Conservation (phyloP, 2,113 vertebrate species). For the Antigone vipio region DNA sequence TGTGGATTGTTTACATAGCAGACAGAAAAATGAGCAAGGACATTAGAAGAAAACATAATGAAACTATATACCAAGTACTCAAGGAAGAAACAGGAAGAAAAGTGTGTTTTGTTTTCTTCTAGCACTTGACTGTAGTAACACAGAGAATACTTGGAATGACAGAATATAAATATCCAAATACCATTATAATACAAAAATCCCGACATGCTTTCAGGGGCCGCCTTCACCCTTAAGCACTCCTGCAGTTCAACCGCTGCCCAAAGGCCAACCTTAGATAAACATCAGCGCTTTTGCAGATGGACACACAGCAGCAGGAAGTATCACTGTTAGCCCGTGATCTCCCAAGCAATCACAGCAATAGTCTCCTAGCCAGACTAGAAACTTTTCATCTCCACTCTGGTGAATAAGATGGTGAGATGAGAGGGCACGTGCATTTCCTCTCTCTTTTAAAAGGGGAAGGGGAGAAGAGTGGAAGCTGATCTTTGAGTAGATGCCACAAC, state of each 20-base stretch:
- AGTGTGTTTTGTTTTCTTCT: neutral
- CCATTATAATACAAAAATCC: neutral
- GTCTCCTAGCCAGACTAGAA: fast-evolving
- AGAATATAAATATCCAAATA: neutral
- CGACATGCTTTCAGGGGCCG: neutral
- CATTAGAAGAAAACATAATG: neutral
- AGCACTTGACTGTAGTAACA: neutral
- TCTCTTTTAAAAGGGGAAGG: neutral
- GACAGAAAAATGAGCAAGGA: slow-evolving; percentile 42
- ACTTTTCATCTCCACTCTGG: neutral
- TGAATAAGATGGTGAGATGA: neutral
- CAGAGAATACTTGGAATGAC: neutral
- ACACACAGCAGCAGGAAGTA: neutral
- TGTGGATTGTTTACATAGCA: slow-evolving; percentile 20
- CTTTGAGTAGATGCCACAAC: neutral
- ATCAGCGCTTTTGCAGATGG: neutral
- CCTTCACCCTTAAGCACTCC: neutral
- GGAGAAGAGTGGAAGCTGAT: neutral
- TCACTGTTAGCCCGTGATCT: neutral
- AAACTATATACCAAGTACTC: slow-evolving; percentile 1
- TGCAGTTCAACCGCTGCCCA: neutral
- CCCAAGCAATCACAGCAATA: neutral
- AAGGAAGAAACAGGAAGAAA: neutral
- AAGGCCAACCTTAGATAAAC: neutral
- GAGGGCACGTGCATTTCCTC: neutral